These are phyloP conservation scores for Rhynchophorus ferrugineus DNA, from an alignment of 1,140 invertebrate genomes.

Conservation along the genomic window DNA sequence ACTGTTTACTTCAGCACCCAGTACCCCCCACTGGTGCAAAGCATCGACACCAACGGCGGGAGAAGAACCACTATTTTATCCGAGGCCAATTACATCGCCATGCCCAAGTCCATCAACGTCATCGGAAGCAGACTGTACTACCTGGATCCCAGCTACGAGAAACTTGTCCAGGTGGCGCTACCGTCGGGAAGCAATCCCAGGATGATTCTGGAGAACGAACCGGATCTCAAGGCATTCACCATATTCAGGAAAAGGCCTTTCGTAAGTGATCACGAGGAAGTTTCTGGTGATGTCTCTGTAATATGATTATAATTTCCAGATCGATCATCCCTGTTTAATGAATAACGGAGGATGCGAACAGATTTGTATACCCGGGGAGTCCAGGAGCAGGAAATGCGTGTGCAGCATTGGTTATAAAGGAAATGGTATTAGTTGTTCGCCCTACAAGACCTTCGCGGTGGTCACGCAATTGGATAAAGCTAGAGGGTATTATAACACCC, in stretches of 20 bases:
- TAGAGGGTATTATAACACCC: conserved; percentile 48
- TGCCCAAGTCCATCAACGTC: conserved; percentile 77
- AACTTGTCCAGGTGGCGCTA: conserved; percentile 81
- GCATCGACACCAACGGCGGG: conserved; percentile 68
- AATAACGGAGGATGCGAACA: conserved; percentile 91
- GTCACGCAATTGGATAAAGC: conserved; percentile 83
- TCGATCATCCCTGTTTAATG: conserved; percentile 75
- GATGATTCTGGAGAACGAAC: conserved; percentile 75
- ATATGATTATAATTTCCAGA: conserved; percentile 23
- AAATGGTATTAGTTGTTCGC: conserved; percentile 66
- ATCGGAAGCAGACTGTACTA: conserved; percentile 80
- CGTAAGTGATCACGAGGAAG: conserved; percentile 8
- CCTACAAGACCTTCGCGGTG: conserved; percentile 84
- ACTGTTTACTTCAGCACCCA: conserved; percentile 81
- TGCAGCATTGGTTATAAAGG: conserved; percentile 84
- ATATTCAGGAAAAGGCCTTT: conserved; percentile 80
- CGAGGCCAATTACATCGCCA: conserved; percentile 59
- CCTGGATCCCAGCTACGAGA: conserved; percentile 83
- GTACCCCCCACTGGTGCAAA: conserved; percentile 62
- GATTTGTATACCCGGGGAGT: conserved; percentile 76
- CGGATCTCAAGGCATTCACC: conserved; percentile 78
- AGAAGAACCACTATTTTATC: conserved; percentile 62
- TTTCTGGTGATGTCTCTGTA: neutral
- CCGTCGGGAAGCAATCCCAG: conserved; percentile 71
- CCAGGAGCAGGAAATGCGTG: conserved; percentile 64